Evolutionary conservation across 2,113 vertebrate genomes (phyloP), one percentile per base, ranked within the genome.

Genomic region (Antechinus flavipes): DNA sequence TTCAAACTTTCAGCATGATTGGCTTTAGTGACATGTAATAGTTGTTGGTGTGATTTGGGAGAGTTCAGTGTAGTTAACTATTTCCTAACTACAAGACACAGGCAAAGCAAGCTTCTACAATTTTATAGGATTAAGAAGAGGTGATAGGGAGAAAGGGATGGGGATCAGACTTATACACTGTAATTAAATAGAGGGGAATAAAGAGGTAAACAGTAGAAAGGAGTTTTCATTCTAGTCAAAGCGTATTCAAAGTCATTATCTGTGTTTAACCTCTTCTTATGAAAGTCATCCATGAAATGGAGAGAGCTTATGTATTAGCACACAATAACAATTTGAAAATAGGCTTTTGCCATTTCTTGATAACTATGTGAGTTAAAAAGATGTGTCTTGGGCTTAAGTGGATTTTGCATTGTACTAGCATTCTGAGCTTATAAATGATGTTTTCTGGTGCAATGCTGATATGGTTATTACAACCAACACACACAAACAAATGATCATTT

Each of bases 401-500:
- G 90, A 47, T 90, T 50, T 96, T 93, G 42, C 91, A 92, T 53
- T 96, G 96, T 49, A 93, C 23, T 91, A 52, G 0, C 49, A 2
- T 14, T 93, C 91, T 0, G 0, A 24, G 8, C 56, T 93, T 54
- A 76, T 9, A 94, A 84, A 53, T 96, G 61, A 53, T 26, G 19
- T 11, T 1, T 95, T 47, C 91, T 54, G 49, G 93, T 50, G 27
- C 46, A 96, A 92, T 8, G 54, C 0, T 9, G 52, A 23, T 5
- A 24, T 8, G 47, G 61, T 84, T 95, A 95, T 91, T 90, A 91
- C 1, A 27, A 0, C 25, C 35, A 95, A 94, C n/a, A 50, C 1
- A 52, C 16, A 47, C 0, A 25, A 30, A 35, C 14, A 35, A 91
- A 91, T 90, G 3, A 0, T 1, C 89, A 53, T 26, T 84, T 42